phyloP scores from a whole-genome alignment of 2,797 vertebrate species.

The Trematomus bernacchii region DNA sequence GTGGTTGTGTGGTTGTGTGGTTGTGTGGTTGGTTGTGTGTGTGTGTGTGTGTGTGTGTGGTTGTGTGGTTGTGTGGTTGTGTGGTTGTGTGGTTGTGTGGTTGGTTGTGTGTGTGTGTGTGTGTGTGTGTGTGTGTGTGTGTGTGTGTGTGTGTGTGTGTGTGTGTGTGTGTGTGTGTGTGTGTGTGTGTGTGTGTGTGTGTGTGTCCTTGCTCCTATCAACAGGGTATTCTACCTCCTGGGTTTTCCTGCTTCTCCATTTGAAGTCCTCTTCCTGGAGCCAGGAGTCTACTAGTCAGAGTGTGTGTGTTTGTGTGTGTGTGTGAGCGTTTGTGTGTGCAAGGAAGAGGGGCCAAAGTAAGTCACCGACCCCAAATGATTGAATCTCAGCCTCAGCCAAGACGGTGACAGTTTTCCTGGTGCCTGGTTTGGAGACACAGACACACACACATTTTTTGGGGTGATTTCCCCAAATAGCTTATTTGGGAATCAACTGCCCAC shows the following conservation, averaged over 20 bases:
- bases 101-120: conserved; percentile 39
- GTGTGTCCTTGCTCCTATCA: conserved; percentile 28
- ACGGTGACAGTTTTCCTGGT: conserved; percentile 82
- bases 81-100: conserved; percentile 42
- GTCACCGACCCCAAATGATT: conserved; percentile 79
- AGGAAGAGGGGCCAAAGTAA: conserved; percentile 81
- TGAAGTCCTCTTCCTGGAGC: conserved; percentile 87
- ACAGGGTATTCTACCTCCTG: conserved; percentile 56
- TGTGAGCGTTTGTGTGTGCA: conserved; percentile 46
- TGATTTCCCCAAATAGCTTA: too few species aligned
- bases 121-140: conserved; percentile 40
- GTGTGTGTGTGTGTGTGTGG: conserved; percentile 36
- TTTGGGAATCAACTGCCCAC: too few species aligned
- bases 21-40: conserved; percentile 36
- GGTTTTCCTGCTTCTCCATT: conserved; percentile 73
- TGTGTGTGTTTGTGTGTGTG: conserved; percentile 37
- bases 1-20: too few species aligned
- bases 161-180: conserved; percentile 47
- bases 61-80: conserved; percentile 40
- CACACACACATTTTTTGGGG: background rate
- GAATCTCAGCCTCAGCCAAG: conserved; percentile 70
- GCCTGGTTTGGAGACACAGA: conserved; percentile 50
- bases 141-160: conserved; percentile 36
- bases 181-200: conserved; percentile 47
- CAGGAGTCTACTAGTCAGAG: conserved; percentile 67